Conservation (phyloP, 2,888 invertebrate genomes). For the Synanthedon formicaeformis region DNA sequence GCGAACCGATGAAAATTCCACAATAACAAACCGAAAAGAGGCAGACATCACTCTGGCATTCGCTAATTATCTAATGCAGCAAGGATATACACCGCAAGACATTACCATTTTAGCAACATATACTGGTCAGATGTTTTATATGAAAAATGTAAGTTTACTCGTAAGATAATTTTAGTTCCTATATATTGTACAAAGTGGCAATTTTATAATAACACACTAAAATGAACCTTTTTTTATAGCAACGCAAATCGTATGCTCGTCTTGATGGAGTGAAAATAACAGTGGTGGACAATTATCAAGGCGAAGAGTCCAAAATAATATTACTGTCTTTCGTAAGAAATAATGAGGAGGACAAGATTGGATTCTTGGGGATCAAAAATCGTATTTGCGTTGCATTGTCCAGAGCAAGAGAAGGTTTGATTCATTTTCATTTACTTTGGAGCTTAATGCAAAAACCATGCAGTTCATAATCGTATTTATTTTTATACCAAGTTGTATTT, state of each 20-base stretch:
- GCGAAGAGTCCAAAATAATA: too few relatives aligned
- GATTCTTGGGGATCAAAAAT: conserved; percentile 78
- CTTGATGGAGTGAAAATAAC: too few relatives aligned
- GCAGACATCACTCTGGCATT: conserved; percentile 71
- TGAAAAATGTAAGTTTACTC: conserved; percentile 48
- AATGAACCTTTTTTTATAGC: conserved; percentile 14
- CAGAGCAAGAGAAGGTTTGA: conserved; percentile 65
- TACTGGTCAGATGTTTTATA: conserved; percentile 76
- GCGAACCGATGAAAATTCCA: conserved; percentile 50
- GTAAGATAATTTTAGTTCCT: too few relatives aligned
- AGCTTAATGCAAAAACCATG: too few relatives aligned
- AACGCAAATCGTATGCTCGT: too few relatives aligned
- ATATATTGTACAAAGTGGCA: too few relatives aligned
- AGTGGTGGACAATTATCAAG: too few relatives aligned
- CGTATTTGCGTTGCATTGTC: conserved; percentile 83
- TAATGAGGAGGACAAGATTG: conserved; percentile 76
- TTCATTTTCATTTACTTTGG: background rate
- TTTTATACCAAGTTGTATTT: too few relatives aligned
- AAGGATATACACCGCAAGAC: conserved; percentile 72
- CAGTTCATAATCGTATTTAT: too few relatives aligned
- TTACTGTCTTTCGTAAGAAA: too few relatives aligned
- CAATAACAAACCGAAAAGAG: conserved; percentile 74
- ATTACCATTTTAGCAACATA: conserved; percentile 82
- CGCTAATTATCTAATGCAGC: conserved; percentile 74
- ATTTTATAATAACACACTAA: too few relatives aligned